Evolutionary conservation across 2,888 invertebrate species (phyloP).

Genomic region (Epistrophella euchroma): DNA sequence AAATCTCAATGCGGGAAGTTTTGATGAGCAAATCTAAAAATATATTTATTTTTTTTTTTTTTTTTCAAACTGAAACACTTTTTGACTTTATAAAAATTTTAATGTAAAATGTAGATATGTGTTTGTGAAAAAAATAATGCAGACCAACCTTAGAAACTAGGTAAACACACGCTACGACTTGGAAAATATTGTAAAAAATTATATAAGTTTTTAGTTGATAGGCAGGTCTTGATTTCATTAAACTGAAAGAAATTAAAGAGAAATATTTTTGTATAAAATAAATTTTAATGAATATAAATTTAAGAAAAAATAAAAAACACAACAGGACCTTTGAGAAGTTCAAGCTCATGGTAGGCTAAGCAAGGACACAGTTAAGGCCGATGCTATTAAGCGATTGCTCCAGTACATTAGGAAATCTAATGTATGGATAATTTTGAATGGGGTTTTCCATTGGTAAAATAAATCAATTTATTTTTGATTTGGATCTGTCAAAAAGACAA

Average conservation of each 20-base stretch:
- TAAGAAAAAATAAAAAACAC: no score
- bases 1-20: slow-evolving; percentile 75
- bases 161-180: slow-evolving; percentile 85
- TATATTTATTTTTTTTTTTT: neutral
- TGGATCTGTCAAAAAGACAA: no score
- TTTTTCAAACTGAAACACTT: neutral
- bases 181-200: slow-evolving; percentile 91
- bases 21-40: slow-evolving; percentile 77
- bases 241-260: slow-evolving; percentile 75
- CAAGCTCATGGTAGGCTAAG: no score
- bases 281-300: neutral
- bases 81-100: neutral
- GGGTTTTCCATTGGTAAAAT: no score
- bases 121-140: neutral
- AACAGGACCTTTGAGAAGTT: no score
- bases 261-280: neutral
- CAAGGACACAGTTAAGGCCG: no score
- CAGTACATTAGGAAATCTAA: no score
- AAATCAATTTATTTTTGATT: no score
- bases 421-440: no score
- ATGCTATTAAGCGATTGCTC: no score
- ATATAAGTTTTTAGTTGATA: slow-evolving; percentile 88
- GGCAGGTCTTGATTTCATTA: slow-evolving; percentile 89
- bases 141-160: slow-evolving; percentile 78
- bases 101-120: neutral